phyloP scores from a whole-genome alignment of 2,797 vertebrate species.

The Myoxocephalus aenaeus region DNA sequence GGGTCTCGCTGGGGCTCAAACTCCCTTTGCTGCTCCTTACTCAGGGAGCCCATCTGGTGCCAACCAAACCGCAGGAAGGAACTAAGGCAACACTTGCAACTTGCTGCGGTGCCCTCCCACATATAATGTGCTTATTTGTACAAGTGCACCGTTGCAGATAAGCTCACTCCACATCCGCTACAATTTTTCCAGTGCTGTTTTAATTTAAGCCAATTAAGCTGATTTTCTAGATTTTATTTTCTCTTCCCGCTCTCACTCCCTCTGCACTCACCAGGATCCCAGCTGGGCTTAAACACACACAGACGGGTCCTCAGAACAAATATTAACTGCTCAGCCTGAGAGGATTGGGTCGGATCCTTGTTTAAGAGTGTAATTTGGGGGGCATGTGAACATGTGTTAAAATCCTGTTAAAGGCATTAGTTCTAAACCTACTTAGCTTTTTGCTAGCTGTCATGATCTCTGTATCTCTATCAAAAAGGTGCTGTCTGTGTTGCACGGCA shows the following conservation, averaged over 20 bases:
- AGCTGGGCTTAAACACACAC: conserved; percentile 84
- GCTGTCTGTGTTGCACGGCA: not conserved
- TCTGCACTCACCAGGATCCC: conserved; percentile 70
- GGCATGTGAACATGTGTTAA: conserved; percentile 70
- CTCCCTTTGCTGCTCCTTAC: conserved; percentile 69
- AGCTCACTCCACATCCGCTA: conserved; percentile 64
- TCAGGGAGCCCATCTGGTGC: conserved; percentile 73
- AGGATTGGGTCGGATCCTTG: conserved; percentile 64
- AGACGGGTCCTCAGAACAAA: conserved; percentile 77
- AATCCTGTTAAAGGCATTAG: conserved; percentile 81
- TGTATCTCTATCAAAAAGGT: conserved; percentile 43
- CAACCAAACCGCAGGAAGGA: conserved; percentile 51
- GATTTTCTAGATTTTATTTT: conserved; percentile 75
- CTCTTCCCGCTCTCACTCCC: conserved; percentile 52
- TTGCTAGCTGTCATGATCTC: conserved; percentile 27
- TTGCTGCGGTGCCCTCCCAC: conserved; percentile 37
- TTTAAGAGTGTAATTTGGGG: conserved; percentile 72
- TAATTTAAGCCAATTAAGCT: conserved; percentile 82
- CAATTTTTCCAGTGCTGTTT: conserved; percentile 62
- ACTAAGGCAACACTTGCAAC: conserved; percentile 39
- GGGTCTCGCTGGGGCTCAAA: conserved; percentile 63
- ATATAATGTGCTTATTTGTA: conserved; percentile 27
- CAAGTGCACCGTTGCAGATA: conserved; percentile 61
- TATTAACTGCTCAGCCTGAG: conserved; percentile 76
- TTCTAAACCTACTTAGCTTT: conserved; percentile 40